These are phyloP conservation scores for Neotoxoptera formosana DNA, from an alignment of 1,140 invertebrate species.

Conservation along the genomic window DNA sequence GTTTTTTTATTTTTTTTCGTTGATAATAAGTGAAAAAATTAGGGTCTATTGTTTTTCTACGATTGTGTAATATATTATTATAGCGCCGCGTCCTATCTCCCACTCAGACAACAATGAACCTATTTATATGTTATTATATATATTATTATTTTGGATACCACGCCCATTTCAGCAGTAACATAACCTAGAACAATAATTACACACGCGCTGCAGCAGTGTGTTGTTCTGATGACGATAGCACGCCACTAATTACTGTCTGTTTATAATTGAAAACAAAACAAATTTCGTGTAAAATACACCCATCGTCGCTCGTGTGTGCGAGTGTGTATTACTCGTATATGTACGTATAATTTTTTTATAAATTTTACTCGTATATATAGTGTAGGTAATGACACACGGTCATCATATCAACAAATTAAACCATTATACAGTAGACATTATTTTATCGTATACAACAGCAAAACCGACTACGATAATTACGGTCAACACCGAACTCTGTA, in stretches of 20 bases:
- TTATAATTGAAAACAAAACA: neutral
- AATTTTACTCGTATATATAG: too few species aligned
- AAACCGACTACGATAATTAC: neutral
- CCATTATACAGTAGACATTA: neutral
- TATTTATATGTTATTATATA: too few species aligned
- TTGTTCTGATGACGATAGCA: neutral
- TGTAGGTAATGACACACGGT: neutral
- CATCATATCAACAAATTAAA: neutral
- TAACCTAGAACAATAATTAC: conserved; percentile 33
- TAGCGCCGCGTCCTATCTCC: neutral
- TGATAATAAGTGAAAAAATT: conserved; percentile 19
- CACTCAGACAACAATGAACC: neutral
- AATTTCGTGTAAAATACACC: neutral
- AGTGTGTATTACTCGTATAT: neutral
- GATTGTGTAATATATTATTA: neutral
- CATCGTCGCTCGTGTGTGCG: neutral
- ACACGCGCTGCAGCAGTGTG: too few species aligned
- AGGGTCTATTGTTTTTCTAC: neutral
- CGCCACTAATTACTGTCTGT: conserved; percentile 10
- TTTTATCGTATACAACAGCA: neutral
- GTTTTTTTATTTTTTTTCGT: neutral
- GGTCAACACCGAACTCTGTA: neutral
- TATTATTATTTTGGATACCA: neutral
- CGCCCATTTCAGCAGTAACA: conserved; percentile 1
- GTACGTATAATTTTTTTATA: neutral